Percentiles rank a stretch among this genome's conserved stretches.
These are phyloP conservation scores for Cyclophora albipunctata DNA, from an alignment of 2,888 invertebrate genomes.

Conservation along the genomic window DNA sequence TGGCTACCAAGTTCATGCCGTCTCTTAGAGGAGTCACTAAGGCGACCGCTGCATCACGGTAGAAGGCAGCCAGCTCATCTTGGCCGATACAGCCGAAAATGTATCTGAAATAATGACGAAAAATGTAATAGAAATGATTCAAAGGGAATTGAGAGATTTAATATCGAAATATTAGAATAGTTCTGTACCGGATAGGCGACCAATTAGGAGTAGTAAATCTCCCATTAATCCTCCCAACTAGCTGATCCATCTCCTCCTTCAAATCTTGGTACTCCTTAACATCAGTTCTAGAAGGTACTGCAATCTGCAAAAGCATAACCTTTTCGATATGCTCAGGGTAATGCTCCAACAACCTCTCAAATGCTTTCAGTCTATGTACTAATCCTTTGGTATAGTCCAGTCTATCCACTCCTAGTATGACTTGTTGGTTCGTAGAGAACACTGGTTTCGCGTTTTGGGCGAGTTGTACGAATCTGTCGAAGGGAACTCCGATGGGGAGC, in stretches of 20 bases:
- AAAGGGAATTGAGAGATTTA: neutral
- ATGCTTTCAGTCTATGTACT: conserved; percentile 86
- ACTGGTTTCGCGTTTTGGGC: conserved; percentile 82
- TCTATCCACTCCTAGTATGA: conserved; percentile 91
- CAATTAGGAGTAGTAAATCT: conserved; percentile 92
- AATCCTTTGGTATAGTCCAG: conserved; percentile 94
- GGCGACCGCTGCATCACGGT: conserved; percentile 90
- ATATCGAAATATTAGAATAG: neutral
- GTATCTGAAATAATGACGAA: conserved; percentile 61
- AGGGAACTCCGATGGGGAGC: conserved; percentile 92
- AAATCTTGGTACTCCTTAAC: conserved; percentile 93
- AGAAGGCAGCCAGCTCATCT: conserved; percentile 89
- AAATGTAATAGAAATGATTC: neutral
- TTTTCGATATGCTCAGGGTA: conserved; percentile 91
- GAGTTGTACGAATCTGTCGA: conserved; percentile 87
- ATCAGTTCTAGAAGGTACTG: conserved; percentile 92
- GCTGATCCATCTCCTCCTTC: conserved; percentile 92
- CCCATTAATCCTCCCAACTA: conserved; percentile 91
- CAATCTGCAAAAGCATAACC: conserved; percentile 87
- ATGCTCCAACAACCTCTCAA: conserved; percentile 85
- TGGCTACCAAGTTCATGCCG: conserved; percentile 94
- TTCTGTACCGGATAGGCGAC: conserved; percentile 84
- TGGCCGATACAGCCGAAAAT: conserved; percentile 92
- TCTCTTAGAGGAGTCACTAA: conserved; percentile 91
- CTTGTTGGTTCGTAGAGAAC: conserved; percentile 83